Percentiles rank a stretch among this genome's conserved stretches.
Conservation (phyloP, 2,797 vertebrate genomes). For the Toxotes lorentzi region DNA sequence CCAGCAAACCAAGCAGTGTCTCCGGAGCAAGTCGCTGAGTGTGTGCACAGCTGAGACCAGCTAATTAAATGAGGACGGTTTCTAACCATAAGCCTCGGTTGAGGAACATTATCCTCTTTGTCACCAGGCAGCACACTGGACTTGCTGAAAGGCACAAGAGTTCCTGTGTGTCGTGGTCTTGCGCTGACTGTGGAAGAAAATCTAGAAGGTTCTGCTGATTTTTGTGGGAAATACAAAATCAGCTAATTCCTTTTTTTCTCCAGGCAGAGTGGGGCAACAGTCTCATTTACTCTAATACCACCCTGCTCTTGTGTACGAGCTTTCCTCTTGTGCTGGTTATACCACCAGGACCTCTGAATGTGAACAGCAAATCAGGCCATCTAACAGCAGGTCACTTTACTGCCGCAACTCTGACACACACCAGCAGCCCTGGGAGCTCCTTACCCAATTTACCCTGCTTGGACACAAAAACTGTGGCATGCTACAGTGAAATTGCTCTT, state of each 20-base stretch:
- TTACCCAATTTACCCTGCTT: constrained; percentile 72
- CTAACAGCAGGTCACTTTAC: constrained; percentile 80
- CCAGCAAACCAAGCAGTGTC: constrained; percentile 59
- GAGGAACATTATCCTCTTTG: constrained; percentile 68
- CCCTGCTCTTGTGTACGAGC: constrained; percentile 37
- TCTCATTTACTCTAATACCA: constrained; percentile 64
- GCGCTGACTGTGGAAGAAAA: constrained; percentile 41
- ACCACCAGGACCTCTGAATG: constrained; percentile 54
- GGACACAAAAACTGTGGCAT: constrained; percentile 61
- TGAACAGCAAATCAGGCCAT: constrained; percentile 78
- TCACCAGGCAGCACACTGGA: constrained; percentile 61
- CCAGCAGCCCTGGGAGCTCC: constrained; percentile 63
- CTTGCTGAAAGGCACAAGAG: constrained; percentile 53
- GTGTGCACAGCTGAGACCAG: constrained; percentile 78
- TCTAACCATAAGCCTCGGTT: constrained; percentile 66
- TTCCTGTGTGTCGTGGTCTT: constrained; percentile 49
- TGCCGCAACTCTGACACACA: constrained; percentile 70
- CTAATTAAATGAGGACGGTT: constrained; percentile 83
- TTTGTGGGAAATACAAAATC: constrained; percentile 50
- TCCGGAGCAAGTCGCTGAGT: constrained; percentile 63
- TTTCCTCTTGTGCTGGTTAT: constrained; percentile 43
- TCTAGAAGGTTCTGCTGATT: constrained; percentile 23
- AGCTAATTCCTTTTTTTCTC: constrained; percentile 54
- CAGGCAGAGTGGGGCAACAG: constrained; percentile 44
- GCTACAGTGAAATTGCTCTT: constrained; percentile 60